Evolutionary conservation across 1,140 invertebrate genomes (phyloP), one percentile per base, ranked within the genome.

Genomic region (Steinernema khuongi): DNA sequence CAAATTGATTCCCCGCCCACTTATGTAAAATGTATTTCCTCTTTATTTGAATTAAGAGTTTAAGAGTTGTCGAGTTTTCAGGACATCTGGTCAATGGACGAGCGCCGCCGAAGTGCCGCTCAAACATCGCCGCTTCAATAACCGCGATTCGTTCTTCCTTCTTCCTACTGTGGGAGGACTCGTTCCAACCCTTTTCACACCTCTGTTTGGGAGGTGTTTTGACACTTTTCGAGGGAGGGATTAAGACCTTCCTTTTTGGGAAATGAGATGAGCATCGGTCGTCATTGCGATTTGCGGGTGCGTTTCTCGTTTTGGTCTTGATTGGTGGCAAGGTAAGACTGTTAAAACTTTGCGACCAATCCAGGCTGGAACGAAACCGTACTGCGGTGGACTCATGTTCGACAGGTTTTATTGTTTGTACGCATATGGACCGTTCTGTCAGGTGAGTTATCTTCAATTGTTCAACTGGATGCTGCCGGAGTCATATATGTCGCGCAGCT

Each of bases 401-500:
- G 36, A n/a, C n/a, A 7, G 7, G 36, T 41, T 41, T 41, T n/a
- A 41, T 41, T 41, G n/a, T 7, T n/a, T n/a, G 7, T n/a, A 41
- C 36, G 7, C n/a, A 11, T 41, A 41, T 11, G 26, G 22, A n/a
- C 26, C 26, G 72, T 18, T 72, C 28, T 72, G 66, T 70, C 32
- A 68, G 7, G 4, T 68, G n/a, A n/a, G n/a, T 70, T 50, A 70
- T 33, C 26, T 70, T 72, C 30, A 73, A 29, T 36, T 19, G 4
- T 74, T 28, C 28, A 28, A 32, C 33, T 1, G 30, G n/a, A 4
- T 22, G 31, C 69, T 32, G 44, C 30, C 31, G 74, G 72, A 32
- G 77, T 79, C 43, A 79, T 66, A 66, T 78, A 79, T 29, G 78
- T 75, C 18, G 71, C 67, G 36, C 78, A 79, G 66, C 78, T 74